Conservation (phyloP, 2,797 vertebrate species). For the Hephaestus fuliginosus region DNA sequence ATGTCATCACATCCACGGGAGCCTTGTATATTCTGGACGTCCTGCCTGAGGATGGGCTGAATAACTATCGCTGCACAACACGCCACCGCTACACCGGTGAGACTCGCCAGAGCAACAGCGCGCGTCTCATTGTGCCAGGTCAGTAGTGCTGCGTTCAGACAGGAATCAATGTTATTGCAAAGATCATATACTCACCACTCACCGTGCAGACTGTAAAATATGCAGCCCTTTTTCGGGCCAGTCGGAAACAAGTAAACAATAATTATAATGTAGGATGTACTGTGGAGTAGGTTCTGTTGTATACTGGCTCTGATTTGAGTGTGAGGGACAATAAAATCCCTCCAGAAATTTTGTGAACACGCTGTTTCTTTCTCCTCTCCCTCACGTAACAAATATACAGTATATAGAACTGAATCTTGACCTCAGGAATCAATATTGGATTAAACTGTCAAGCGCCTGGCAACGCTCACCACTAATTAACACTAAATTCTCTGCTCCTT, state of each 20-base stretch:
- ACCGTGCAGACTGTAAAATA: constrained; percentile 22
- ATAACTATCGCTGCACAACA: constrained; percentile 98
- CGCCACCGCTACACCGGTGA: constrained; percentile 98
- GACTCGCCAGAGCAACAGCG: constrained; percentile 98
- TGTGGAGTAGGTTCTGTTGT: not conserved
- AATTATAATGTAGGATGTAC: not conserved
- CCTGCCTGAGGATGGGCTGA: constrained; percentile 98
- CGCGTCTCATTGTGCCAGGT: constrained; percentile 94
- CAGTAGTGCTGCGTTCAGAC: not conserved
- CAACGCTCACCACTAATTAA: constrained; percentile 69
- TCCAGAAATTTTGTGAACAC: constrained; percentile 20
- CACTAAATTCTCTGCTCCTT: constrained; percentile 60
- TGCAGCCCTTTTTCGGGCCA: not conserved
- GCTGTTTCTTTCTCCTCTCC: constrained; percentile 24
- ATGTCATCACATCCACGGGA: constrained; percentile 99
- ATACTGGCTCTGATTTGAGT: constrained; percentile 1
- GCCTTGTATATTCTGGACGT: constrained; percentile 99
- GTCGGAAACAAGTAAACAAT: constrained; percentile 20
- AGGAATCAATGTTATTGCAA: not conserved
- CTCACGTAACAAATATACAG: constrained; percentile 49
- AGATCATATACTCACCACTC: not conserved
- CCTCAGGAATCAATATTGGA: constrained; percentile 68
- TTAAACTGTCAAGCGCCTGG: constrained; percentile 59
- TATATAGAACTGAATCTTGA: constrained; percentile 61
- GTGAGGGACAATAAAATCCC: not conserved